phyloP scores from a whole-genome alignment of 2,797 vertebrate genomes.

The Ctenosaura bakeri region DNA sequence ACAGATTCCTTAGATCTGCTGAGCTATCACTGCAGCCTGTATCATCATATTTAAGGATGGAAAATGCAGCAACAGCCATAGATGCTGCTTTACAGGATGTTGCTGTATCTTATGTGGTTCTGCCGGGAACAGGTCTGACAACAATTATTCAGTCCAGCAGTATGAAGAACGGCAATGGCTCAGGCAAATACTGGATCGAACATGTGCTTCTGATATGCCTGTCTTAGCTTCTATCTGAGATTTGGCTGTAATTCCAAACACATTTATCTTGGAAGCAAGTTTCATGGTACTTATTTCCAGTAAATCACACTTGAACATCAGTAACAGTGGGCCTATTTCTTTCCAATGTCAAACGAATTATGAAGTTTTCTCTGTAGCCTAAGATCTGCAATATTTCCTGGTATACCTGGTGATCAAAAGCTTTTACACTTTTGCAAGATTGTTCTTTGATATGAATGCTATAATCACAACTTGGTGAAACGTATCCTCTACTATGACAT shows the following conservation, averaged over 20 bases:
- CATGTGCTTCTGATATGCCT: background rate
- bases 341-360: background rate
- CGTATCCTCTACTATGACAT: constrained; percentile 56
- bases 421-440: constrained; percentile 1
- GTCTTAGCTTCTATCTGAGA: background rate
- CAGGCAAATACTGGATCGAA: background rate
- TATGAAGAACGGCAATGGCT: background rate
- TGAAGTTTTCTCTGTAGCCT: background rate
- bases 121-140: background rate
- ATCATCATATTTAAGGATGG: background rate
- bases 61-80: background rate
- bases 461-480: constrained; percentile 33
- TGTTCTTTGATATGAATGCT: background rate
- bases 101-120: background rate
- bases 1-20: background rate
- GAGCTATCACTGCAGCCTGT: background rate
- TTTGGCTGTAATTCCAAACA: background rate
- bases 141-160: background rate
- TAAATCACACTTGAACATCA: background rate
- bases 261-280: background rate
- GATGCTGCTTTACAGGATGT: background rate
- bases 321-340: background rate
- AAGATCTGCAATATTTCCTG: background rate
- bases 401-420: background rate
- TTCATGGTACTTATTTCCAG: background rate